Percentiles rank a stretch among this genome's conserved stretches.
phyloP scores from a whole-genome alignment of 2,113 vertebrate genomes.

The Callithrix jacchus region DNA sequence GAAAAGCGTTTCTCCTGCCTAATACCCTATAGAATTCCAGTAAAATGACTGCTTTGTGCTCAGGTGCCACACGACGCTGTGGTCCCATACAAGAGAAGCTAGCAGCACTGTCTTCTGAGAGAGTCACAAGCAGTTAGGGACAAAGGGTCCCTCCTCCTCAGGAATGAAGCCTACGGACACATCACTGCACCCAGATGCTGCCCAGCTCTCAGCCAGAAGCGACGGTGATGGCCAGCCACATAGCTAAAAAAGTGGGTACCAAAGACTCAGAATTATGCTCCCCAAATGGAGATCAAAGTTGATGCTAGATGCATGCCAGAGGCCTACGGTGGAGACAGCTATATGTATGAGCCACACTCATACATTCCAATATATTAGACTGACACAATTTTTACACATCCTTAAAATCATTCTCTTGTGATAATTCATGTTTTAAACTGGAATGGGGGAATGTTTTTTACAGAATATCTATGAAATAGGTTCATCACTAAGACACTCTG shows the following conservation, averaged over 20 bases:
- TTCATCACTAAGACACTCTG: neutral
- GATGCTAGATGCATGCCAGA: too few relatives aligned
- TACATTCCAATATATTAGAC: neutral
- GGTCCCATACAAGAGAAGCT: neutral
- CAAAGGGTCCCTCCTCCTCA: neutral
- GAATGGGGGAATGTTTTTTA: neutral
- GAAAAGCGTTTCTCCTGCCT: neutral
- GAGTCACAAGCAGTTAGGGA: neutral
- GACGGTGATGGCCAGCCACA: fast-evolving
- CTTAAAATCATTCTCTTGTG: neutral
- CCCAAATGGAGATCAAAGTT: neutral
- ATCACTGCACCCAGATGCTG: neutral
- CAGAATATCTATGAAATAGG: neutral
- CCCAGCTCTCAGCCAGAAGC: neutral
- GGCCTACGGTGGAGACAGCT: neutral
- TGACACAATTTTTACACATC: neutral
- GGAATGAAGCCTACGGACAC: neutral
- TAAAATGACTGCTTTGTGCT: neutral
- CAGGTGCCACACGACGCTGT: neutral
- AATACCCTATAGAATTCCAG: neutral
- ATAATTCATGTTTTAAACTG: neutral
- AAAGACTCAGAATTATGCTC: neutral
- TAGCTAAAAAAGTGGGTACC: neutral
- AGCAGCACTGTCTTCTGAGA: neutral
- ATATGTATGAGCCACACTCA: too few relatives aligned